A percentile compares a stretch with the other conserved stretches of the same genome.
phyloP scores from a whole-genome alignment of 1,140 invertebrate genomes.

The Ridgeia piscesae region DNA sequence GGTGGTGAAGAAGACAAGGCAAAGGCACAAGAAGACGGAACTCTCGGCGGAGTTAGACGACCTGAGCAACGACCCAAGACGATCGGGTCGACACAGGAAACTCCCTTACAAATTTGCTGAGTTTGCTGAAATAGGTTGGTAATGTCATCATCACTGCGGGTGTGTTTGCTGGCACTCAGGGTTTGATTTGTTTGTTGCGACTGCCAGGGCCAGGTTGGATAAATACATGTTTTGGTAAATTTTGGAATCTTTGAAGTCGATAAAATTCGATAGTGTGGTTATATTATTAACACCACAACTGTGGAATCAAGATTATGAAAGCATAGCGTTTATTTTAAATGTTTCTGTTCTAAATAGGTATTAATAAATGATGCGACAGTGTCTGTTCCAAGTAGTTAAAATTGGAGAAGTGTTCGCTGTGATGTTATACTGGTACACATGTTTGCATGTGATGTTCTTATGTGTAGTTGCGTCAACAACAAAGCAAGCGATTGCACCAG shows the following conservation, averaged over 20 bases:
- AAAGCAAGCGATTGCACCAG: not conserved
- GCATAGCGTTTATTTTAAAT: not conserved
- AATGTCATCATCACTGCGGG: not conserved
- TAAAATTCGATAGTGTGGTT: not conserved
- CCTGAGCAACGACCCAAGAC: not conserved
- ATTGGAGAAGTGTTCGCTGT: not conserved
- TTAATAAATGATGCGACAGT: not conserved
- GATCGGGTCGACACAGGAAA: not conserved
- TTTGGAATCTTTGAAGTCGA: too few species aligned
- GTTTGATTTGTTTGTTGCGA: not conserved
- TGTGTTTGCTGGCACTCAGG: not conserved
- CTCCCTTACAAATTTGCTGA: not conserved
- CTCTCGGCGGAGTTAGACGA: not conserved
- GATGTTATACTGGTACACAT: not conserved
- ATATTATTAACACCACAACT: not conserved
- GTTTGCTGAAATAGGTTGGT: not conserved
- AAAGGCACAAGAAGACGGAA: not conserved
- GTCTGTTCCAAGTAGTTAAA: not conserved
- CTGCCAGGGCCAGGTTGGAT: not conserved
- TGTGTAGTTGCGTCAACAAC: conserved; percentile 7
- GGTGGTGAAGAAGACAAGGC: not conserved
- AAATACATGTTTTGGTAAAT: not conserved
- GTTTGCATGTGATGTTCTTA: not conserved
- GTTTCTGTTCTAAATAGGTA: not conserved
- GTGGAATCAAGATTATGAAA: not conserved